Conservation (phyloP, 2,797 vertebrate species). For the Acanthurus tractus region DNA sequence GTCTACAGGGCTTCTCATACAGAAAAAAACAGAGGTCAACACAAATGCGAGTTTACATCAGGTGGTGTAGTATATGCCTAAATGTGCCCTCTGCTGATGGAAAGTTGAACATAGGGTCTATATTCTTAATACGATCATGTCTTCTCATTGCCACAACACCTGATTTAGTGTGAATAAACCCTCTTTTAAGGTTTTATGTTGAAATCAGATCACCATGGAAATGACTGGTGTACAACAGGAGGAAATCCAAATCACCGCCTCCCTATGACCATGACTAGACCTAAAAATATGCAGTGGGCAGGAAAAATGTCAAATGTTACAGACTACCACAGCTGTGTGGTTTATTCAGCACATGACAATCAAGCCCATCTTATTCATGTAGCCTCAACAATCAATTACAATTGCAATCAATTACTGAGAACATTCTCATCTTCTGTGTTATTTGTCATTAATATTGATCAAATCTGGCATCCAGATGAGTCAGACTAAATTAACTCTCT, state of each 20-base stretch:
- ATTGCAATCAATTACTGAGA: neutral
- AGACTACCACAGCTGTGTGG: neutral
- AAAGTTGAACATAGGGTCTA: slow-evolving; percentile 16
- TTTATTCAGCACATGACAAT: neutral
- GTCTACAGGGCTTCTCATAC: neutral
- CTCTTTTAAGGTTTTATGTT: slow-evolving; percentile 21
- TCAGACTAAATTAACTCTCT: neutral
- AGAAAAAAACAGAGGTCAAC: slow-evolving; percentile 11
- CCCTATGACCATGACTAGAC: neutral
- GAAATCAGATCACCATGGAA: slow-evolving; percentile 64
- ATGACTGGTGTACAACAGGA: slow-evolving; percentile 48
- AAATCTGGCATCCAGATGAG: neutral
- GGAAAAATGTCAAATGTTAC: slow-evolving; percentile 1
- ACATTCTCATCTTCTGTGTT: neutral
- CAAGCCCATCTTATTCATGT: neutral
- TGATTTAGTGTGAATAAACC: too few species aligned
- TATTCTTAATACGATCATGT: slow-evolving; percentile 25
- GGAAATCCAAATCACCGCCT: slow-evolving; percentile 12
- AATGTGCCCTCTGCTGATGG: slow-evolving; percentile 9
- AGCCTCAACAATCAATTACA: neutral
- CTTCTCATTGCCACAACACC: neutral
- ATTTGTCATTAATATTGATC: neutral
- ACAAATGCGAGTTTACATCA: slow-evolving; percentile 15
- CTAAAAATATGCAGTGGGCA: slow-evolving; percentile 15
- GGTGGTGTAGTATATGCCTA: neutral